Conservation (phyloP, 2,797 vertebrate genomes). For the Manis crassicaudata region DNA sequence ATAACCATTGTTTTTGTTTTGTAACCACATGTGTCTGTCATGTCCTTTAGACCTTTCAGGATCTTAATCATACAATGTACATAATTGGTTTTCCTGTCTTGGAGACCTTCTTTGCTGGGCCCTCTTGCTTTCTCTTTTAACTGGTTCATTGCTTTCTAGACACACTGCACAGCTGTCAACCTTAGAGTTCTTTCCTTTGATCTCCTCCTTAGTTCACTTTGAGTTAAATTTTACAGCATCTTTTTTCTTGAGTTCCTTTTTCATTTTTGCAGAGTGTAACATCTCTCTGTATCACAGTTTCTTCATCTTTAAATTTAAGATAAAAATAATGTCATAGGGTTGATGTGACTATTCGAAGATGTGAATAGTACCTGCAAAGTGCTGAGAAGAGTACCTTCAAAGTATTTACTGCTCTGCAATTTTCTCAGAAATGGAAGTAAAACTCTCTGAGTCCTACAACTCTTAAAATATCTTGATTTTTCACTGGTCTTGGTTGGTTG, state of each 20-base stretch:
- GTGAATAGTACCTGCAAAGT: background rate
- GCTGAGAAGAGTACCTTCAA: background rate
- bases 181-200: background rate
- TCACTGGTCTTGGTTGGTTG: background rate
- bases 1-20: no score
- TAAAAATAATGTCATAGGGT: no score
- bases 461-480: background rate
- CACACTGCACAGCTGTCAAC: background rate
- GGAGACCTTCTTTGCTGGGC: fast-evolving
- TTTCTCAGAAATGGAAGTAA: background rate
- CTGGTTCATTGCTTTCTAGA: background rate
- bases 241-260: background rate
- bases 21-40: no score
- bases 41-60: background rate
- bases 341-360: background rate
- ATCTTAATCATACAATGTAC: background rate
- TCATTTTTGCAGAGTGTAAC: background rate
- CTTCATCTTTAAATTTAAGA: background rate
- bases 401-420: background rate
- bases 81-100: background rate
- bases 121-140: background rate
- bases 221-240: background rate
- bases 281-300: background rate
- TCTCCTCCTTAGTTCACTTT: background rate
- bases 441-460: background rate